Conservation (phyloP, 2,113 vertebrate genomes). For the Tricholaema leucomelas region DNA sequence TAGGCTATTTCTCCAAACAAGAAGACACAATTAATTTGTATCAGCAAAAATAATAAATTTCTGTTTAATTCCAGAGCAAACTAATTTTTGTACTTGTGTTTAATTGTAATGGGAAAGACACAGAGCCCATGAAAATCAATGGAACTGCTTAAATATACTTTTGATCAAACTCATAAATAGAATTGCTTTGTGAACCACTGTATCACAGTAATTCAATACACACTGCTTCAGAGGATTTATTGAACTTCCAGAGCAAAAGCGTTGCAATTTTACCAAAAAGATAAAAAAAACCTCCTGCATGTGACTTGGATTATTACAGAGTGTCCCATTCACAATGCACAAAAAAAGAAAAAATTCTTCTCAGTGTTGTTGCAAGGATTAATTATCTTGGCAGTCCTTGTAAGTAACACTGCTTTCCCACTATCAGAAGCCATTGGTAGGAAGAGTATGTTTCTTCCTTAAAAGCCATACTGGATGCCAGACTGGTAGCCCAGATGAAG, state of each 20-base stretch:
- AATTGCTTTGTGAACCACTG: not conserved
- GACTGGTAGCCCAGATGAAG: not conserved
- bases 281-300: not conserved
- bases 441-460: not conserved
- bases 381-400: not conserved
- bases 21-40: not conserved
- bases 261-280: not conserved
- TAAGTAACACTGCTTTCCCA: not conserved
- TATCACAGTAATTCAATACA: not conserved
- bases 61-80: not conserved
- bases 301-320: not conserved
- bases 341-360: not conserved
- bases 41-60: not conserved
- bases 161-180: not conserved
- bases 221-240: not conserved
- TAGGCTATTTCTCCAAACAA: not conserved
- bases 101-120: not conserved
- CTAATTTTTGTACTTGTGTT: not conserved
- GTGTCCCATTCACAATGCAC: not conserved
- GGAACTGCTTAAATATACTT: not conserved
- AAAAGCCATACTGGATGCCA: not conserved
- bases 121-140: slow-evolving; percentile 1
- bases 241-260: not conserved
- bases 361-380: not conserved
- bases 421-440: not conserved